Percentiles rank a stretch among this genome's conserved stretches.
Evolutionary conservation across 2,113 vertebrate species (phyloP).

Genomic region (Gasterosteus nipponicus): DNA sequence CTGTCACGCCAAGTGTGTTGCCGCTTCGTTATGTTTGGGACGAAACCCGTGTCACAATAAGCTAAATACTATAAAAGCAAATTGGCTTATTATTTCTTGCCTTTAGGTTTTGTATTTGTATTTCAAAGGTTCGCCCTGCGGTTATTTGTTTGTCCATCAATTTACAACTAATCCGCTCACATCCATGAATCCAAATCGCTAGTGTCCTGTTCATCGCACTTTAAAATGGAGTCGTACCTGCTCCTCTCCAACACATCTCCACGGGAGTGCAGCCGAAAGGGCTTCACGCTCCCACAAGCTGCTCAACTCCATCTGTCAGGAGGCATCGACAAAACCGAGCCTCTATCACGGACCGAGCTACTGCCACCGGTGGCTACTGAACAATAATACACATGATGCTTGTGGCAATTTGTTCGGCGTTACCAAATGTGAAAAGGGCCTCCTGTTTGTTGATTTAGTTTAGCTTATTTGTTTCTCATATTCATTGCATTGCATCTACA

Average conservation of each 20-base stretch:
- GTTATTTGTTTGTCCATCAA: slow-evolving; percentile 18
- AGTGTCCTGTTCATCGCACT: slow-evolving; percentile 30
- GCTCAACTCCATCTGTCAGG: slow-evolving; percentile 79
- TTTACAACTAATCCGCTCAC: slow-evolving; percentile 35
- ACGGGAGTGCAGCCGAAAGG: slow-evolving; percentile 68
- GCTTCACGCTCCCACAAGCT: slow-evolving; percentile 74
- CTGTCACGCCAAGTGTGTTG: slow-evolving; percentile 9
- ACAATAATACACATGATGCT: slow-evolving; percentile 34
- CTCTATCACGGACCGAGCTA: slow-evolving; percentile 51
- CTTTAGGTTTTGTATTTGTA: background rate
- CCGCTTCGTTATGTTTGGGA: slow-evolving; percentile 35
- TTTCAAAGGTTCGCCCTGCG: background rate
- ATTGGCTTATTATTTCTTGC: slow-evolving; percentile 6
- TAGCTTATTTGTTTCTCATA: slow-evolving; percentile 5
- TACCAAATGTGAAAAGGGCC: slow-evolving; percentile 31
- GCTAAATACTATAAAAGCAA: background rate
- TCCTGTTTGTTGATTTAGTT: slow-evolving; percentile 39
- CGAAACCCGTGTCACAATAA: slow-evolving; percentile 1
- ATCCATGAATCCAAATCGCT: slow-evolving; percentile 33
- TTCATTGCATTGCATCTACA: slow-evolving; percentile 6
- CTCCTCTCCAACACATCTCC: slow-evolving; percentile 65
- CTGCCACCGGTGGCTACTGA: slow-evolving; percentile 31
- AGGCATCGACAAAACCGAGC: slow-evolving; percentile 61
- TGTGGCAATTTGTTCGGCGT: slow-evolving; percentile 36
- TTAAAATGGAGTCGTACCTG: slow-evolving; percentile 73